These are phyloP conservation scores for Manis javanica DNA, from an alignment of 2,797 vertebrate species.

Conservation along the genomic window DNA sequence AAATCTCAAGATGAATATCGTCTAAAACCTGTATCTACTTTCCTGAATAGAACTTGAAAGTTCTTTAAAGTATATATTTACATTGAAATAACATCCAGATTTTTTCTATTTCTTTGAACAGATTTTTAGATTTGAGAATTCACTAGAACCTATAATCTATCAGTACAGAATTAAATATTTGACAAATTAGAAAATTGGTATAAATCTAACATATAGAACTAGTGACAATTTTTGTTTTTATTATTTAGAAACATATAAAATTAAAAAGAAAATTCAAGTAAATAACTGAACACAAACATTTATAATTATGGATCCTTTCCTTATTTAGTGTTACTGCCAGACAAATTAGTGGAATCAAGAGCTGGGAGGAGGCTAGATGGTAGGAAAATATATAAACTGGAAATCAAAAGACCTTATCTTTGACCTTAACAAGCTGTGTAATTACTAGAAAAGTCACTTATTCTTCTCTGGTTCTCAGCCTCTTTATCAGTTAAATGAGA, in stretches of 20 bases:
- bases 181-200: not conserved
- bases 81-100: not conserved
- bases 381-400: not conserved
- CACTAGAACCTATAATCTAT: not conserved
- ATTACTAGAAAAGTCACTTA: not conserved
- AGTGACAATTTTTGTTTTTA: not conserved
- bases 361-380: not conserved
- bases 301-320: not conserved
- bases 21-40: not conserved
- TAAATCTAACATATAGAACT: not conserved
- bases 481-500: not conserved
- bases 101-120: not conserved
- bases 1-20: not conserved
- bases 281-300: constrained; percentile 23
- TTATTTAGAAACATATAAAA: constrained; percentile 37
- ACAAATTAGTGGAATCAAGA: not conserved
- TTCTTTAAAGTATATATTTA: not conserved
- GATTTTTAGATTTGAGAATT: constrained; percentile 44
- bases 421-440: not conserved
- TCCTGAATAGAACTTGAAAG: not conserved
- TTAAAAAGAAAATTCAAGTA: not conserved
- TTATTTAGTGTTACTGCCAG: not conserved
- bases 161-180: not conserved
- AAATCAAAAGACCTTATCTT: constrained; percentile 23
- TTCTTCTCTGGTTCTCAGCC: not conserved